Percentiles rank a stretch among this genome's conserved stretches.
These are phyloP conservation scores for Microhierax caerulescens DNA, from an alignment of 2,797 vertebrate species.

Conservation along the genomic window DNA sequence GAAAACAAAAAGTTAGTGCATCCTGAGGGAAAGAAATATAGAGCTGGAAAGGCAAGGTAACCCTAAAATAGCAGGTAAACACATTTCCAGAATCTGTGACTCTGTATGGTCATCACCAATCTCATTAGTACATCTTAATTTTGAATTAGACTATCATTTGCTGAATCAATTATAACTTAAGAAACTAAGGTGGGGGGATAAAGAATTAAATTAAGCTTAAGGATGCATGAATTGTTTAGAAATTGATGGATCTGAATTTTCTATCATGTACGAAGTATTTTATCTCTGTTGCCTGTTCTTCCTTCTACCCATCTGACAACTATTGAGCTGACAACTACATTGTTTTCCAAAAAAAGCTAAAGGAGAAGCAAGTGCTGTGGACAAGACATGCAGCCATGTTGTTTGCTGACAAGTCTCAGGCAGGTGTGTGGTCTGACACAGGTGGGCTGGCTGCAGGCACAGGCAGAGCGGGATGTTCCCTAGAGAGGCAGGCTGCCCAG, in stretches of 20 bases:
- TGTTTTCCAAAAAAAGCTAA: not conserved
- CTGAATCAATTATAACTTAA: slow-evolving; percentile 25
- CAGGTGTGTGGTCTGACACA: not conserved
- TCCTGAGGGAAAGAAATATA: not conserved
- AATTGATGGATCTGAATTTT: not conserved
- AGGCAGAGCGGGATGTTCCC: not conserved
- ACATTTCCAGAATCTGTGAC: slow-evolving; percentile 7
- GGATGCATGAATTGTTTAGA: not conserved
- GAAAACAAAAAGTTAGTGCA: not conserved
- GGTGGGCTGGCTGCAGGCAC: not conserved
- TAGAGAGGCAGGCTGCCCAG: not conserved
- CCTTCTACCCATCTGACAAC: not conserved
- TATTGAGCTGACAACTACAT: not conserved
- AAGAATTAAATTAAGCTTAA: slow-evolving; percentile 37
- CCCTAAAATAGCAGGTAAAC: slow-evolving; percentile 25
- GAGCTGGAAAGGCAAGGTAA: slow-evolving; percentile 53
- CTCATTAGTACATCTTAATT: slow-evolving; percentile 68
- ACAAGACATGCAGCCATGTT: not conserved
- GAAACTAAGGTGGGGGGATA: not conserved
- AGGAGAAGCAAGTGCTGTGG: not conserved
- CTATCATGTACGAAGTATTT: not conserved
- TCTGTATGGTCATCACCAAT: slow-evolving; percentile 20
- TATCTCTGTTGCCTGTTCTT: not conserved
- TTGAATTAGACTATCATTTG: slow-evolving; percentile 45
- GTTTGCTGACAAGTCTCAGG: not conserved